phyloP scores from a whole-genome alignment of 2,797 vertebrate species.

The Coluber constrictor region DNA sequence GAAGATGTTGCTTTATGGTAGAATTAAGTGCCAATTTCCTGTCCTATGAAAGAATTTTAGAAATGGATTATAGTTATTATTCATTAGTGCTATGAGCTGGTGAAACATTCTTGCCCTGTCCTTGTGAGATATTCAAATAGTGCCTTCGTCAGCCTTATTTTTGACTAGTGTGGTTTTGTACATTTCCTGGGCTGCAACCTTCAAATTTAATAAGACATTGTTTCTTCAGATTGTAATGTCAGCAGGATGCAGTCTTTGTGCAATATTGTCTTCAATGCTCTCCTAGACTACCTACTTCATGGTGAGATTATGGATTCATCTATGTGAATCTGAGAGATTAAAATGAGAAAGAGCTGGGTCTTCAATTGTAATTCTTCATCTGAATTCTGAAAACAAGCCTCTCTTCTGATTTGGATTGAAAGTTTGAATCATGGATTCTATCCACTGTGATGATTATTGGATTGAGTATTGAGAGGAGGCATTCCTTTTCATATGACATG shows the following conservation, averaged over 20 bases:
- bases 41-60: background rate
- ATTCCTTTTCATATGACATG: background rate
- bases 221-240: background rate
- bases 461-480: background rate
- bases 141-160: background rate
- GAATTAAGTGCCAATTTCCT: background rate
- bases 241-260: background rate
- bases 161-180: background rate
- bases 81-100: background rate
- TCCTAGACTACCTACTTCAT: background rate
- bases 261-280: background rate
- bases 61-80: background rate
- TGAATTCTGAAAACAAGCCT: background rate
- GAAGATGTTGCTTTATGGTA: background rate
- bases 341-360: background rate
- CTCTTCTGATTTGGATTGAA: background rate
- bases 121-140: background rate
- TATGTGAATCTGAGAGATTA: background rate
- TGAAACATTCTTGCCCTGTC: background rate
- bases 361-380: background rate
- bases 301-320: background rate
- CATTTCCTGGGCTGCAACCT: background rate
- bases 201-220: background rate
- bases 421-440: background rate
- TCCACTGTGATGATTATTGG: background rate